Base-by-base conservation (phyloP, 2,888 invertebrate species). In the Scaptomyza parva region DNA sequence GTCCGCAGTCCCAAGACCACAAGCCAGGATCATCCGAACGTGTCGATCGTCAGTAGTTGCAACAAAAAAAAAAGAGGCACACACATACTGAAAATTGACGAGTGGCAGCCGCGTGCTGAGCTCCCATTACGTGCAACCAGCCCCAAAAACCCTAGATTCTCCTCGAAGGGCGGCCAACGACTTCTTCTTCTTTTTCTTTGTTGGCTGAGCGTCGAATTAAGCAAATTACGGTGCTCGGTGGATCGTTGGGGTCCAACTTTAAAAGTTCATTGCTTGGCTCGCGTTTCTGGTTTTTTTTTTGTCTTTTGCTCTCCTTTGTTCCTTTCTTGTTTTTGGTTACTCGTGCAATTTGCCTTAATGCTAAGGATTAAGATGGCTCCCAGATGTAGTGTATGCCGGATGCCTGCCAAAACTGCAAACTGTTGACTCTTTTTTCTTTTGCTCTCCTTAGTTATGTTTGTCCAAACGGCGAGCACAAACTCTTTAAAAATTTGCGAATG, bases 201-300 rank as follows among this genome's bases (percentile, higher is more conserved):
- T 75, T 76, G 80, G 70, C 76, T 76, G 80, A 88, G 84, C 89
- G 89, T 85, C 85, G 88, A 89, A 89, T 89, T 89, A 89, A 86
- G 76, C 89, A 89, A 89, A 89, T 89, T 89, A 88, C 66, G 86
- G 89, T 84, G 86, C 80, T 68, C 60, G 53, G 30, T 51, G 45
- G 52, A 44, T 55, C 59, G 50, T 0, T 17, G 41, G 26, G 59
- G 54, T 57, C 18, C 40, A 53, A 30, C 69, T 61, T 35, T 28
- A 69, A 69, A 63, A 65, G 69, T 64, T 69, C 63, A 54, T 45
- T 64, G 52, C 77, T 72, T 70, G 80, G 67, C 65, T 66, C 50
- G 51, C 59, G 76, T 78, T 76, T 52, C 37, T 40, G 62, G 12
- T 44, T 30, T 18, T 58, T 58, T 51, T 22, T 39, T 24, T 59